Conservation (phyloP, 1,140 invertebrate genomes). For the Drosophila pandora region DNA sequence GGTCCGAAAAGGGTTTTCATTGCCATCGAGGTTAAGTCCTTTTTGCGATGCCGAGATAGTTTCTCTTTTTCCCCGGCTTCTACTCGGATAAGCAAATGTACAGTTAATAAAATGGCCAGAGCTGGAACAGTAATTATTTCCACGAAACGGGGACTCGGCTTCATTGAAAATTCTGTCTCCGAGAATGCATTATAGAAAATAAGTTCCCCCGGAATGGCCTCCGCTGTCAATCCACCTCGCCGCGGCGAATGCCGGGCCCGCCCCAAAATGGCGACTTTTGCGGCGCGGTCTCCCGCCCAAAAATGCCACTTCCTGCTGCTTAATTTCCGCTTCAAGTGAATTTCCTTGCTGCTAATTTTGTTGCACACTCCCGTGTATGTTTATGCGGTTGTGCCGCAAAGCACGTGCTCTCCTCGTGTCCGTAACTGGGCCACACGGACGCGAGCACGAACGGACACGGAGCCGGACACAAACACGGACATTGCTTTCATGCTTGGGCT, state of each 20-base stretch:
- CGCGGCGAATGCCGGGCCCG: constrained; percentile 24
- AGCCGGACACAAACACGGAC: constrained; percentile 32
- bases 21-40: constrained; percentile 31
- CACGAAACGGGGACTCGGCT: not conserved
- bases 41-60: constrained; percentile 42
- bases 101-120: constrained; percentile 1
- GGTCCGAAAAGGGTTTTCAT: constrained; percentile 63
- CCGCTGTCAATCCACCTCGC: constrained; percentile 14
- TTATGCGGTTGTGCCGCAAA: constrained; percentile 1
- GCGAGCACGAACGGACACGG: constrained; percentile 18
- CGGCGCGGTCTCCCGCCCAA: constrained; percentile 27
- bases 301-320: constrained; percentile 74
- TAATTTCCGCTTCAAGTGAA: constrained; percentile 80
- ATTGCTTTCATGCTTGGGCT: constrained; percentile 55
- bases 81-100: constrained; percentile 27
- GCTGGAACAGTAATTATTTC: constrained; percentile 17
- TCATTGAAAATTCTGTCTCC: not conserved
- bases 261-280: constrained; percentile 25
- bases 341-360: constrained; percentile 76
- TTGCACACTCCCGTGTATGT: constrained; percentile 39
- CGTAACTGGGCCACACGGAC: constrained; percentile 60
- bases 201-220: constrained; percentile 4
- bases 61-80: constrained; percentile 15
- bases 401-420: constrained; percentile 41
- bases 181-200: constrained; percentile 2